Evolutionary conservation across 2,113 vertebrate genomes (phyloP).

Genomic region (Serranochromis macrocephalus): DNA sequence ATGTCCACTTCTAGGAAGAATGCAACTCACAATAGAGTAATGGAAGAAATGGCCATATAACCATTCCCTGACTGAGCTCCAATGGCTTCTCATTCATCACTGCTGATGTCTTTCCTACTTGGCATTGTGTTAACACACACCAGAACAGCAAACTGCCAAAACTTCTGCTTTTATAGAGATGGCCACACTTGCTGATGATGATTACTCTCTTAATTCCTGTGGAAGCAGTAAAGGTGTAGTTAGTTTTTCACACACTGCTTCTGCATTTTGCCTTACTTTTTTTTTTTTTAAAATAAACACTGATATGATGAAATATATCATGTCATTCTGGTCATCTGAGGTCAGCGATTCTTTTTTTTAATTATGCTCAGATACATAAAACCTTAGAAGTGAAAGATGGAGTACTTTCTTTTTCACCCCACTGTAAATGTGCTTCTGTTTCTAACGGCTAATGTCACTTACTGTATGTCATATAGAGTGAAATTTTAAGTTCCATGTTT

Average conservation of each 20-base stretch:
- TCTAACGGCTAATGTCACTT: neutral
- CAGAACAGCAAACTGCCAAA: neutral
- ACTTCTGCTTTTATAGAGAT: neutral
- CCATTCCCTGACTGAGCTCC: neutral
- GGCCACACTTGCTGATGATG: neutral
- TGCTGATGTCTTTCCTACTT: neutral
- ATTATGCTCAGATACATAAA: neutral
- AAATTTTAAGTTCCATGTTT: neutral
- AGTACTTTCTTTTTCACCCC: neutral
- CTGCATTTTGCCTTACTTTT: neutral
- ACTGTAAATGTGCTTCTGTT: neutral
- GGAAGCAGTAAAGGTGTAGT: neutral
- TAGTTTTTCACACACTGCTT: neutral
- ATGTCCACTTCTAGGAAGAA: neutral
- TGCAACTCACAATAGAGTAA: neutral
- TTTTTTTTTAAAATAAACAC: neutral
- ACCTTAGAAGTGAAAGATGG: neutral
- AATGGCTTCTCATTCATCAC: neutral
- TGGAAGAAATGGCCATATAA: neutral
- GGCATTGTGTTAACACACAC: neutral
- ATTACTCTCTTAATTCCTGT: neutral
- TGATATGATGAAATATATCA: neutral
- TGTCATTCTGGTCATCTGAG: neutral
- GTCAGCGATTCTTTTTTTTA: neutral
- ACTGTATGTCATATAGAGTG: neutral